Percentiles rank a stretch among this genome's conserved stretches.
Conservation (phyloP, 2,888 invertebrate species). For the Nebria salina region DNA sequence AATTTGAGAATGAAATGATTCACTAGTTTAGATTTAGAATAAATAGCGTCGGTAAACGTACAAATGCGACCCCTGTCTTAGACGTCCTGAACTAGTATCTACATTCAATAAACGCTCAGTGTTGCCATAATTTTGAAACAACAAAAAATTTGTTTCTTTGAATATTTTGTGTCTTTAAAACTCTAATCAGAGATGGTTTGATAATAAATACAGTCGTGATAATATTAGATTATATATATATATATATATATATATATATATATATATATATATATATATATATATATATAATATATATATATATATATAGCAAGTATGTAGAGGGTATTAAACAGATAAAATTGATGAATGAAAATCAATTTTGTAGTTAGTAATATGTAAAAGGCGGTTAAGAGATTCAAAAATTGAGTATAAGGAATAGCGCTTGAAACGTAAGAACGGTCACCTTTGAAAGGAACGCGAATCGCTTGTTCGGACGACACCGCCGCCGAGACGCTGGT, state of each 20-base stretch:
- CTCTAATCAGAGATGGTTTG: neutral
- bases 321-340: too few relatives aligned
- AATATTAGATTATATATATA: neutral
- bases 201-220: neutral
- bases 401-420: neutral
- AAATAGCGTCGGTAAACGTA: neutral
- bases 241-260: too few relatives aligned
- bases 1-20: neutral
- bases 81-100: neutral
- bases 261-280: too few relatives aligned
- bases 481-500: neutral
- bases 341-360: too few relatives aligned
- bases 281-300: too few relatives aligned
- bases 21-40: neutral
- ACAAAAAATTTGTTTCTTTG: too few relatives aligned
- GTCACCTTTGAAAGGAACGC: neutral
- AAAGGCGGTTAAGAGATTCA: too few relatives aligned
- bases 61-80: neutral
- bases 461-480: neutral
- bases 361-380: neutral
- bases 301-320: too few relatives aligned
- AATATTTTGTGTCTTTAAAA: too few relatives aligned
- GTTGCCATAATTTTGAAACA: neutral
- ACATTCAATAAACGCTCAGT: neutral
- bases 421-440: slow-evolving; percentile 4